Conservation (phyloP, 2,888 invertebrate species). For the Malachius bipustulatus region DNA sequence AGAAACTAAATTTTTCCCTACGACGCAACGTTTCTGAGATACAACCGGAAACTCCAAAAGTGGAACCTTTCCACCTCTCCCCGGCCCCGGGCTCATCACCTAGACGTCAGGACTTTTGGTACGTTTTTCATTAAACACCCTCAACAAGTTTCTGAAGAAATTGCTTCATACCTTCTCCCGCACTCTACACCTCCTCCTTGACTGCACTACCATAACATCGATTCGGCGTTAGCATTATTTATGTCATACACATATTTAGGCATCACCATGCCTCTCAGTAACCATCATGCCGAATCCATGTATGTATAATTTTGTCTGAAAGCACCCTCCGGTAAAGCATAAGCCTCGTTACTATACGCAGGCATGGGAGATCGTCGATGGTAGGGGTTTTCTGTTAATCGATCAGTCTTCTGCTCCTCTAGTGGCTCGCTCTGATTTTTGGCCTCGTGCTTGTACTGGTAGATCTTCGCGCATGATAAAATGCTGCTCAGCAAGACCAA, state of each 20-base stretch:
- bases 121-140: no score
- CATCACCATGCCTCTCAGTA: constrained; percentile 27
- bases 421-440: constrained; percentile 16
- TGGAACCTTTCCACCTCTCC: no score
- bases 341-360: constrained; percentile 33
- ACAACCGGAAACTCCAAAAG: no score
- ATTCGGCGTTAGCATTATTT: constrained; percentile 45
- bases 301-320: constrained; percentile 34
- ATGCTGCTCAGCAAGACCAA: constrained; percentile 58
- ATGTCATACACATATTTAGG: constrained; percentile 31
- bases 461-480: constrained; percentile 55
- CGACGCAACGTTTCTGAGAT: no score
- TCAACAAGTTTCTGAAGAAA: no score
- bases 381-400: constrained; percentile 13
- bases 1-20: no score
- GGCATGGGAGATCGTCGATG: constrained; percentile 23
- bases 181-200: no score
- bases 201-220: constrained; percentile 46
- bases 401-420: constrained; percentile 17
- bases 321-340: constrained; percentile 32
- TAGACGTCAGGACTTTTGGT: no score
- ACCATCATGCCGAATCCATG: constrained; percentile 34
- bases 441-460: constrained; percentile 41
- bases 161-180: no score
- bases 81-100: no score